These are phyloP conservation scores for Pristionchus japonicus DNA, from an alignment of 2,888 invertebrate genomes.

Conservation along the genomic window DNA sequence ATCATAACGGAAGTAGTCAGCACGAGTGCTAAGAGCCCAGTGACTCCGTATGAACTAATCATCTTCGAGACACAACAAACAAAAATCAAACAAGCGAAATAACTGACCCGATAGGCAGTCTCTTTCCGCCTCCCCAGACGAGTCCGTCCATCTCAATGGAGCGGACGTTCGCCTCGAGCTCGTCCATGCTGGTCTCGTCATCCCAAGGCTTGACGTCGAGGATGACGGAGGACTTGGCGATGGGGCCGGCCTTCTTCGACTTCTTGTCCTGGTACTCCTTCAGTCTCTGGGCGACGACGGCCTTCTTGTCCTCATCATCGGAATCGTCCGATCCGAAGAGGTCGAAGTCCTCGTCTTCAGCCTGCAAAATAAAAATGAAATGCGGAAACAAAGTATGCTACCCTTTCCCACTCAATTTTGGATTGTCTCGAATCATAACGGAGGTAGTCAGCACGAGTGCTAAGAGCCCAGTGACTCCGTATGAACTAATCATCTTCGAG, in stretches of 20 bases:
- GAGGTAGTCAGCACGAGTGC: neutral
- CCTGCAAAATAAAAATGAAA: neutral
- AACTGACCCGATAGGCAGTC: conserved; percentile 61
- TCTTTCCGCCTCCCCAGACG: conserved; percentile 89
- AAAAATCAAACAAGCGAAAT: neutral
- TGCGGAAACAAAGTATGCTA: neutral
- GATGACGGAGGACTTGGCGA: conserved; percentile 95
- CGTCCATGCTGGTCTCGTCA: conserved; percentile 94
- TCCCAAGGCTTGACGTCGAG: conserved; percentile 97
- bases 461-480: conserved; percentile 47
- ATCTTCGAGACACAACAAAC: neutral
- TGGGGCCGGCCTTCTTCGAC: conserved; percentile 89
- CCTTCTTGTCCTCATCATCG: conserved; percentile 75
- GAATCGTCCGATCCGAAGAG: conserved; percentile 73
- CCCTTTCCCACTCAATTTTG: neutral
- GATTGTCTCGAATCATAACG: conserved; percentile 10
- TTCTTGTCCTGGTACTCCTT: conserved; percentile 95
- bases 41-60: conserved; percentile 45
- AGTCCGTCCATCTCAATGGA: conserved; percentile 88
- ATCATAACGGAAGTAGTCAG: conserved; percentile 38
- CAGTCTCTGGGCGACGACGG: conserved; percentile 88
- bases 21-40: conserved; percentile 39
- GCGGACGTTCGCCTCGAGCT: conserved; percentile 88
- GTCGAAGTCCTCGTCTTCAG: conserved; percentile 68
- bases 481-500: conserved; percentile 35